Conservation (phyloP, 2,888 invertebrate genomes). For the Lumbricus terrestris region DNA sequence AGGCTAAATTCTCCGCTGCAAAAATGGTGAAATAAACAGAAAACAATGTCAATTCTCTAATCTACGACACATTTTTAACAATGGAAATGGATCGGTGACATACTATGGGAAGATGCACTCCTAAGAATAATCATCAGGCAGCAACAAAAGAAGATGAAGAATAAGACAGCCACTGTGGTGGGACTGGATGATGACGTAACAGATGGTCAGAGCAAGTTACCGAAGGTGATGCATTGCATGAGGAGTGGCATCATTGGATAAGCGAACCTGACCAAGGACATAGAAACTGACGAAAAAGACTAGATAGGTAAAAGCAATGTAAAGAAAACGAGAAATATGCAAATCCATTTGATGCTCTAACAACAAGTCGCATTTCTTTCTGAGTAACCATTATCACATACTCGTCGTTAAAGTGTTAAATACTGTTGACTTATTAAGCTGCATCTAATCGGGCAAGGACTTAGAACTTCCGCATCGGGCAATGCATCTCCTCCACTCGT, state of each 20-base stretch:
- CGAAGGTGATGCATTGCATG: not conserved
- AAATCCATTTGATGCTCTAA: not conserved
- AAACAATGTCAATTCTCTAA: not conserved
- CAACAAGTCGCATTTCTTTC: no score
- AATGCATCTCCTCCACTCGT: no score
- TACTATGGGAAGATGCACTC: not conserved
- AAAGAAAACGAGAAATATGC: not conserved
- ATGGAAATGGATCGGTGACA: not conserved
- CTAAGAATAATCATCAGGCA: not conserved
- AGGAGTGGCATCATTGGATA: not conserved
- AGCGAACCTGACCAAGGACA: not conserved
- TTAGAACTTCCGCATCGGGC: no score
- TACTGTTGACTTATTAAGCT: no score
- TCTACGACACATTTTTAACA: no score
- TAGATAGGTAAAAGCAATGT: not conserved
- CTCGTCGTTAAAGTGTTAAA: no score
- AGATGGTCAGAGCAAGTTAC: not conserved
- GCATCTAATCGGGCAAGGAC: no score
- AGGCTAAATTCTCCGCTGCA: slow-evolving; percentile 45
- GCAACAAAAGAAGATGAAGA: not conserved
- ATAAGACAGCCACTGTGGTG: not conserved
- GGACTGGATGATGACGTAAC: not conserved
- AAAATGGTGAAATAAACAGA: not conserved
- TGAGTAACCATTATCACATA: no score
- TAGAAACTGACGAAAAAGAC: not conserved